Conservation (phyloP, 1,140 invertebrate genomes). For the Anoplolepis gracilipes region DNA sequence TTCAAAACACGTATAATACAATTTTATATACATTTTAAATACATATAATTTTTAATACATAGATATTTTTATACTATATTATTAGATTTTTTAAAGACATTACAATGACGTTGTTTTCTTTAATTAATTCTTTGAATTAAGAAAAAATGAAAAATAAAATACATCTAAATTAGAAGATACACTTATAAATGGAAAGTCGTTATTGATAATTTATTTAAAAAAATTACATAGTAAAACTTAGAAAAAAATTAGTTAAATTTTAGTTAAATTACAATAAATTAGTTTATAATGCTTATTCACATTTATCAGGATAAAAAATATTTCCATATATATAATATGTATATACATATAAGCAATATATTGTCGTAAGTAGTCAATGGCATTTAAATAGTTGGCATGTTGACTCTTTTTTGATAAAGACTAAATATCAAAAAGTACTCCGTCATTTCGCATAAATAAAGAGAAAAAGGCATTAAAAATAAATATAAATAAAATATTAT, state of each 20-base stretch:
- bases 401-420: background rate
- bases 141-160: background rate
- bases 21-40: no score
- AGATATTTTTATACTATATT: no score
- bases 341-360: no score
- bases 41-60: no score
- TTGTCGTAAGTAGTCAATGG: background rate
- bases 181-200: background rate
- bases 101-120: background rate
- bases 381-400: background rate
- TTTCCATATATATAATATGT: background rate
- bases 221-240: background rate
- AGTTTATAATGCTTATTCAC: background rate
- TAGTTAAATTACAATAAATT: no score
- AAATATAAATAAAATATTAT: constrained; percentile 75
- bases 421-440: constrained; percentile 3
- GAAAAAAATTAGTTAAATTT: no score
- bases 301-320: background rate
- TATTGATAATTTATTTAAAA: background rate
- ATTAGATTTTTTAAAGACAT: background rate
- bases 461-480: background rate
- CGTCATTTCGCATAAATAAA: background rate
- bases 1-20: background rate
- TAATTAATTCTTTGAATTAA: background rate
- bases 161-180: background rate